These are phyloP conservation scores for Colletes collaris DNA, from an alignment of 2,888 invertebrate genomes.

Conservation along the genomic window DNA sequence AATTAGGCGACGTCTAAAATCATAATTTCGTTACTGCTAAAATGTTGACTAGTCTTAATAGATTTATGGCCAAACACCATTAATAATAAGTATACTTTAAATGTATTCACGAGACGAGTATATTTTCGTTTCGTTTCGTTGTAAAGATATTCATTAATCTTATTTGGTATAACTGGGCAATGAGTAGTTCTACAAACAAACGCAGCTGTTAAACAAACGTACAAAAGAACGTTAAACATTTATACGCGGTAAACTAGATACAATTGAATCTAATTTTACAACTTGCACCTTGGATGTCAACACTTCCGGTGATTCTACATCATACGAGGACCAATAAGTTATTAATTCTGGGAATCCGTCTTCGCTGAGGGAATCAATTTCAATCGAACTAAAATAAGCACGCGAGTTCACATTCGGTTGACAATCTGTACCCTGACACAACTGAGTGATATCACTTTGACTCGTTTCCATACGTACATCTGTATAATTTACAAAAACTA, in stretches of 20 bases:
- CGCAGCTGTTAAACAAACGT: constrained; percentile 6
- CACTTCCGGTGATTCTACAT: constrained; percentile 57
- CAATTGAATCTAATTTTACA: constrained; percentile 74
- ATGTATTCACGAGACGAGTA: constrained; percentile 12
- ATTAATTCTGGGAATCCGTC: constrained; percentile 91
- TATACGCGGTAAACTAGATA: constrained; percentile 42
- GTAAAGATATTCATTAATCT: constrained; percentile 21
- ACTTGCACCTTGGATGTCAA: constrained; percentile 78
- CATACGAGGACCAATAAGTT: constrained; percentile 85
- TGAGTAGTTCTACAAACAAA: constrained; percentile 17
- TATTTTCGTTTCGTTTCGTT: constrained; percentile 15
- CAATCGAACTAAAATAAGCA: constrained; percentile 88
- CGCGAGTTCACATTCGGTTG: constrained; percentile 91
- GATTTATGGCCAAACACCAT: constrained; percentile 15
- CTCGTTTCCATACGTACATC: constrained; percentile 91
- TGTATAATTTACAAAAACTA: constrained; percentile 90
- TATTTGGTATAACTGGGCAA: constrained; percentile 18
- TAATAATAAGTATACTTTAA: constrained; percentile 17
- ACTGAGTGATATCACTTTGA: constrained; percentile 90
- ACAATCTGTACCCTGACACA: constrained; percentile 86
- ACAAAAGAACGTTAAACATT: constrained; percentile 37
- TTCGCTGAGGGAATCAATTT: constrained; percentile 88
- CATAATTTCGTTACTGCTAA: constrained; percentile 23
- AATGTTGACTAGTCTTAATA: constrained; percentile 41
- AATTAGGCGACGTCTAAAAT: constrained; percentile 49